Evolutionary conservation across 1,140 invertebrate species (phyloP).

Genomic region (Eriosoma lanigerum): DNA sequence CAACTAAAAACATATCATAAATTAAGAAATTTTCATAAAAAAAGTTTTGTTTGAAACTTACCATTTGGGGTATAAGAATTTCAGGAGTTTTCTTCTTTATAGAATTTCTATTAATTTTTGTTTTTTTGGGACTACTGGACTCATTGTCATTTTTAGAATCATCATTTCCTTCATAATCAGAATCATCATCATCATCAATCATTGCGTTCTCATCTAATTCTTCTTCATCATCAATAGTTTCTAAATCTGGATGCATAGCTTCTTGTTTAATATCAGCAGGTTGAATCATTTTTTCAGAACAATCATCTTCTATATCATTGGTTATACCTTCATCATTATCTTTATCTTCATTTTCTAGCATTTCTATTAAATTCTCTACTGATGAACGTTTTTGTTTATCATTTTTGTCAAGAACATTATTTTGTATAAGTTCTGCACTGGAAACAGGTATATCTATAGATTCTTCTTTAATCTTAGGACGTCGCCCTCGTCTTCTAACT

Average conservation of each 20-base stretch:
- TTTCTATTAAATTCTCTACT: slow-evolving; percentile 53
- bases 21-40: neutral
- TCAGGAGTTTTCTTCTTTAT: slow-evolving; percentile 50
- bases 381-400: slow-evolving; percentile 53
- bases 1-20: slow-evolving; percentile 56
- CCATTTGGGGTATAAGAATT: slow-evolving; percentile 52
- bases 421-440: slow-evolving; percentile 55
- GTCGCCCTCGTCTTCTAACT: slow-evolving; percentile 25
- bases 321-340: slow-evolving; percentile 52
- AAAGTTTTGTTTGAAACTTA: neutral
- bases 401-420: slow-evolving; percentile 55
- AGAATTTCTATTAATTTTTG: slow-evolving; percentile 31
- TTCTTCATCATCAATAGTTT: slow-evolving; percentile 53
- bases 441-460: slow-evolving; percentile 2
- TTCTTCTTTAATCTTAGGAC: slow-evolving; percentile 45
- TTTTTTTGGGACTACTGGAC: slow-evolving; percentile 36
- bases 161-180: slow-evolving; percentile 55
- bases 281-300: slow-evolving; percentile 54
- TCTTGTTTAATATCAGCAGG: slow-evolving; percentile 52
- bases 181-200: slow-evolving; percentile 56
- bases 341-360: slow-evolving; percentile 50
- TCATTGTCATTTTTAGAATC: slow-evolving; percentile 50
- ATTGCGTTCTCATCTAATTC: slow-evolving; percentile 50
- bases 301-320: slow-evolving; percentile 53
- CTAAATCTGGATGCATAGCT: slow-evolving; percentile 52